Percentiles rank a stretch among this genome's conserved stretches.
Conservation (phyloP, 2,113 vertebrate genomes). For the Boulengeromyrus knoepffleri region DNA sequence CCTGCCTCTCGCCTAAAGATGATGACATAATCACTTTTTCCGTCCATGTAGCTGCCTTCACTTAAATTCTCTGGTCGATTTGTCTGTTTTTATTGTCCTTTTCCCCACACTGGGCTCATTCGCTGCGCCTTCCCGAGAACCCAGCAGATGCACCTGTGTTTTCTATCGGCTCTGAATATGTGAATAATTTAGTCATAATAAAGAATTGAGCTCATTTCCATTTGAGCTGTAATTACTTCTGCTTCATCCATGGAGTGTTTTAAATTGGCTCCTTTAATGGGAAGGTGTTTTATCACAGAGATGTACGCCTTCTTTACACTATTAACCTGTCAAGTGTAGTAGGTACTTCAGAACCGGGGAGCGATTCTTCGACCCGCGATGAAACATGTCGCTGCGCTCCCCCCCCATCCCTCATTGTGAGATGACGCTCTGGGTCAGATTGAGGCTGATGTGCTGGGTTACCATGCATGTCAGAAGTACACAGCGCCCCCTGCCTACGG, state of each 20-base stretch:
- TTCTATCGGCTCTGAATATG: background rate
- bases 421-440: background rate
- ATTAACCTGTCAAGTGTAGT: background rate
- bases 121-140: background rate
- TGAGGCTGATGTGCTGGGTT: background rate
- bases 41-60: background rate
- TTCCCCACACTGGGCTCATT: background rate
- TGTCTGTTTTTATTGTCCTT: background rate
- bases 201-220: background rate
- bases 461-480: background rate
- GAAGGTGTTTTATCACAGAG: background rate
- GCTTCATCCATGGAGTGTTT: slow-evolving; percentile 1
- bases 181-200: slow-evolving; percentile 12
- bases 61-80: background rate
- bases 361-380: background rate
- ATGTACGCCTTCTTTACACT: background rate
- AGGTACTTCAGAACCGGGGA: background rate
- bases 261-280: background rate
- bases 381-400: background rate
- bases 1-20: background rate
- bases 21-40: background rate
- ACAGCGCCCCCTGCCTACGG: background rate
- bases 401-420: background rate
- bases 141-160: background rate
- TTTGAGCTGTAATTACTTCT: slow-evolving; percentile 8